phyloP scores from a whole-genome alignment of 2,888 invertebrate genomes.

The Drosophila emarginata region DNA sequence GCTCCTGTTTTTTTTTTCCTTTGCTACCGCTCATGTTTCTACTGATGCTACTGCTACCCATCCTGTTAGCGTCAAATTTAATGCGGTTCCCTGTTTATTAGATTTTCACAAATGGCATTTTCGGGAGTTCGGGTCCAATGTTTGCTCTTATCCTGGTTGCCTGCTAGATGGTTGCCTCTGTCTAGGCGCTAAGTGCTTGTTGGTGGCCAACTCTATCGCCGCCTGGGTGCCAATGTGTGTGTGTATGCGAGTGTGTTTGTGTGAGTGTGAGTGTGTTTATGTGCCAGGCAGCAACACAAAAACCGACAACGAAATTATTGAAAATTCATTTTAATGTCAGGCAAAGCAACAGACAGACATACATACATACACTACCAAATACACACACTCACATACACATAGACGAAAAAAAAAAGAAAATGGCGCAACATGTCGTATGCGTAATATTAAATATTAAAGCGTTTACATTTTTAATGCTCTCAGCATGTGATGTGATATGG shows the following conservation, averaged over 20 bases:
- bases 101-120: constrained; percentile 68
- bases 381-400: constrained; percentile 7
- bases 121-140: constrained; percentile 26
- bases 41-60: neutral
- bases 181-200: constrained; percentile 62
- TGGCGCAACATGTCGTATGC: constrained; percentile 69
- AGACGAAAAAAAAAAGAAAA: constrained; percentile 23
- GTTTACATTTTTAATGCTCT: constrained; percentile 64
- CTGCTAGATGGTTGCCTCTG: constrained; percentile 20
- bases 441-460: constrained; percentile 69
- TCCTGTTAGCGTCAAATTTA: constrained; percentile 53
- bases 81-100: constrained; percentile 73
- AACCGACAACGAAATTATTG: constrained; percentile 62
- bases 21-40: neutral
- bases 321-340: constrained; percentile 74
- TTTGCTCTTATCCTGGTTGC: constrained; percentile 4
- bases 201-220: constrained; percentile 41
- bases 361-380: neutral
- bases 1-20: neutral
- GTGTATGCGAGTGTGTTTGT: neutral
- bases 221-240: constrained; percentile 4
- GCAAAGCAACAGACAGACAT: constrained; percentile 21
- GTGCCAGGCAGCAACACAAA: neutral
- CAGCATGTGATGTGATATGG: constrained; percentile 10
- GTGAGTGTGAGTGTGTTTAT: neutral